A percentile compares a stretch with the other conserved stretches of the same genome.
Evolutionary conservation across 2,888 invertebrate genomes (phyloP).

Genomic region (Drosophila mimica): DNA sequence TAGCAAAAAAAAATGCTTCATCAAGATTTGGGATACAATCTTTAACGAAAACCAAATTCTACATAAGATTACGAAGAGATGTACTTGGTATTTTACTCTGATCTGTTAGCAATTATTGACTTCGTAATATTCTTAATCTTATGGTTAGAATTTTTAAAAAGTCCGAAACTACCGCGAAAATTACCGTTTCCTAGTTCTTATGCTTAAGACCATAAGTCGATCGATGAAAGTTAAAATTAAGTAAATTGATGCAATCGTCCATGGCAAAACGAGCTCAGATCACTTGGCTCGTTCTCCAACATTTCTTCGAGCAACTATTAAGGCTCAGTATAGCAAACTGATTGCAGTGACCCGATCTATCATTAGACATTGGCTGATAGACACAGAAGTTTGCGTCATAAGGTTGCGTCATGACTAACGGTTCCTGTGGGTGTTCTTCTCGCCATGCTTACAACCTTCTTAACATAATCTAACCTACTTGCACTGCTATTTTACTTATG

Average conservation of each 20-base stretch:
- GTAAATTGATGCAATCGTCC: too few relatives aligned
- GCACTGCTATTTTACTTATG: neutral
- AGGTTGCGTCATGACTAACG: too few relatives aligned
- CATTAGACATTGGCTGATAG: too few relatives aligned
- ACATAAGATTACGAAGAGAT: too few relatives aligned
- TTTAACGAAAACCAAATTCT: too few relatives aligned
- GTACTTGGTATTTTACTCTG: neutral
- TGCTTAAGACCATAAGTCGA: neutral
- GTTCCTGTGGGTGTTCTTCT: neutral
- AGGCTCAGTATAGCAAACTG: too few relatives aligned
- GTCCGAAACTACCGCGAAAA: neutral
- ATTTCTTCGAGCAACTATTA: neutral
- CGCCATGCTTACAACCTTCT: neutral
- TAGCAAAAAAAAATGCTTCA: neutral
- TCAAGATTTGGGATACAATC: neutral
- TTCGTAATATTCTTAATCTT: neutral
- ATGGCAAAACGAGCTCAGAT: neutral
- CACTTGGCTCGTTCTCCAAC: neutral
- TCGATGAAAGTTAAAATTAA: neutral
- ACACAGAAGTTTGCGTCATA: too few relatives aligned
- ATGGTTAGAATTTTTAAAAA: neutral
- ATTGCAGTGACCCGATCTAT: too few relatives aligned
- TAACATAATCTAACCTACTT: neutral
- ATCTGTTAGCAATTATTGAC: neutral
- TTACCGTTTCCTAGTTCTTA: neutral